Evolutionary conservation across 1,140 invertebrate species (phyloP), one percentile per base, ranked within the genome.

Genomic region (Rhopalosiphum padi): DNA sequence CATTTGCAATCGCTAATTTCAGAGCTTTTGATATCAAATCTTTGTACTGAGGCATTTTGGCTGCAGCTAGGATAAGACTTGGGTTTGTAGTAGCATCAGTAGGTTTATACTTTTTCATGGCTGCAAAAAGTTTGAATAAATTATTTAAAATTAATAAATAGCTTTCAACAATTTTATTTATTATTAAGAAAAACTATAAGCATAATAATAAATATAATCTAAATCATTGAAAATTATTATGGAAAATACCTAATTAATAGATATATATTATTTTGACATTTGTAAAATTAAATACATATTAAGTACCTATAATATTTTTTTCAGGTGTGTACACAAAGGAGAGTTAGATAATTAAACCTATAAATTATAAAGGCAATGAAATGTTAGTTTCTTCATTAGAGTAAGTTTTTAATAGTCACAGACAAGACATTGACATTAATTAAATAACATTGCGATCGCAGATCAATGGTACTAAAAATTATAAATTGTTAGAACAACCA

Each of bases 31-130:
- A 96, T 93, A 99, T 97, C 37, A 99, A 95, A 94, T 97, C 96
- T 94, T 98, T 96, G 95, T 99, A 99, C 95, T 99, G 97, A 30
- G 98, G 97, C 96, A 99, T 97, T 94, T 96, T 97, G 41, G 99
- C 97, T 25, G 99, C 99, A 94, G 98, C 97, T 93, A 99, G 96
- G 94, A 99, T 99, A 4, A 99, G 96, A 6, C 99, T 99, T 21
- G 99, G 99, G 96, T 99, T 99, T 41, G 99, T 99, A 0, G 99
- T 99, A 30, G 99, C 99, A 97, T 99, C 99, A n/a, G 98, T 99
- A 23, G 99, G 99, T 95, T 99, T 98, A 95, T 99, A 99, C 94
- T 98, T 97, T 95, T 98, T 97, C 97, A 99, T 99, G 7, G 98
- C 99, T 99, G 94, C 96, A 95, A 94, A 94, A 18, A 53, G 3